A percentile compares a stretch with the other conserved stretches of the same genome.
Evolutionary conservation across 1,140 invertebrate genomes (phyloP).

Genomic region (Antheraea pernyi): DNA sequence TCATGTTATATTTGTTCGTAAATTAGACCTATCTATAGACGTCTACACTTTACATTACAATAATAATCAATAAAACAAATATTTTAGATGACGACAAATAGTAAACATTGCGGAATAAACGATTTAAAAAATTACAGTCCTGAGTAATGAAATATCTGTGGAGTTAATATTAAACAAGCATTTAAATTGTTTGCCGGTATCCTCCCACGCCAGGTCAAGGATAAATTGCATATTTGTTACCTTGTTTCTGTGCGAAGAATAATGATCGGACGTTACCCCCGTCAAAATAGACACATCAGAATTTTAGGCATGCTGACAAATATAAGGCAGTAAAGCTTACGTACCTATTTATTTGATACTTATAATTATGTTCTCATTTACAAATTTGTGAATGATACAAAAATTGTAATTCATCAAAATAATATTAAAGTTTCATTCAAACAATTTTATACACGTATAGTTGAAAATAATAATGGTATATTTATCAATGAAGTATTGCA

Average conservation of each 20-base stretch:
- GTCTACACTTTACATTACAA: neutral
- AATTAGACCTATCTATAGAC: neutral
- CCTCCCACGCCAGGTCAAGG: neutral
- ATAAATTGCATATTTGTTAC: neutral
- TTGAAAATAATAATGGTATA: neutral
- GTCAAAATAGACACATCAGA: neutral
- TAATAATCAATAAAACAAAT: neutral
- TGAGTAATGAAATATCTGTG: neutral
- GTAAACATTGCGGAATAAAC: neutral
- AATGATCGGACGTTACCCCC: neutral
- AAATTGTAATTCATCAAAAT: too few species aligned
- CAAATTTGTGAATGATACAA: neutral
- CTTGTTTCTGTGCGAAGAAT: neutral
- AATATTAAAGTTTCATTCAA: neutral
- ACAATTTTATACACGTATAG: neutral
- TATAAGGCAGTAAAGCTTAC: neutral
- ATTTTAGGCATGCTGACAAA: neutral
- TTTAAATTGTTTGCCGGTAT: neutral
- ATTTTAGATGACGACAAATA: neutral
- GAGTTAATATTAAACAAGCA: neutral
- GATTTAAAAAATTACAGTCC: neutral
- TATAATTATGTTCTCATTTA: neutral
- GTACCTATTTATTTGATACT: neutral
- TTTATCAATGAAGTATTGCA: constrained; percentile 3
- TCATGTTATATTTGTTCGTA: neutral